These are phyloP conservation scores for Isurus oxyrinchus DNA, from an alignment of 2,113 vertebrate species.

Conservation along the genomic window DNA sequence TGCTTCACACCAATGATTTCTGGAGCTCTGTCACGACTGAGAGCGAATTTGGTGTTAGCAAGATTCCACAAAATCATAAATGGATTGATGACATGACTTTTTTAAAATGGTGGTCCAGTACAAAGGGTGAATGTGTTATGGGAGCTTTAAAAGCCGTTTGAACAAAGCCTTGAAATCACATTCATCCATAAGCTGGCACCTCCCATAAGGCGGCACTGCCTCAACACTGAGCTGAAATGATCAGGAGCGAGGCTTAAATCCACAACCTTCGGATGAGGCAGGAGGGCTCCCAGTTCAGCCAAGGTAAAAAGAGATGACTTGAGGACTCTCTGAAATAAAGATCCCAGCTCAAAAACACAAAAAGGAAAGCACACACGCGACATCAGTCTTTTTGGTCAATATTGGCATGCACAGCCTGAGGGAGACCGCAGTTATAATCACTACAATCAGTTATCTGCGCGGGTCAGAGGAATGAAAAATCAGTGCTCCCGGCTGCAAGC, in stretches of 20 bases:
- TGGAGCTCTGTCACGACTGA: not conserved
- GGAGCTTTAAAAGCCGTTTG: not conserved
- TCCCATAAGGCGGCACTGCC: not conserved
- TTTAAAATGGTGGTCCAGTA: not conserved
- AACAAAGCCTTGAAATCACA: not conserved
- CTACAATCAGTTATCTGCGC: not conserved
- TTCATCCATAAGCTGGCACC: not conserved
- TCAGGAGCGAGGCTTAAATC: not conserved
- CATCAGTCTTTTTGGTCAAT: not conserved
- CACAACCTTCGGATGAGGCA: not conserved
- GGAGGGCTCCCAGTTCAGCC: too few species aligned
- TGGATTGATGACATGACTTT: not conserved
- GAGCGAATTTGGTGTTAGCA: not conserved
- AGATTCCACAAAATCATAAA: not conserved
- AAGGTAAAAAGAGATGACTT: not conserved
- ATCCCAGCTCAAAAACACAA: not conserved
- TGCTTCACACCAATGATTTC: not conserved
- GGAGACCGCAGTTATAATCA: not conserved
- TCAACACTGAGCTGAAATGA: not conserved
- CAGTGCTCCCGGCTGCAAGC: not conserved
- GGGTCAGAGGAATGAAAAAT: not conserved
- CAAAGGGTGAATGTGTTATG: not conserved
- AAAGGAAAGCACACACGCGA: not conserved
- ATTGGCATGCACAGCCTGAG: not conserved
- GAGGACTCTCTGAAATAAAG: not conserved